Evolutionary conservation across 2,888 invertebrate genomes (phyloP), one percentile per base, ranked within the genome.

Genomic region (Pseudococcus longispinus): DNA sequence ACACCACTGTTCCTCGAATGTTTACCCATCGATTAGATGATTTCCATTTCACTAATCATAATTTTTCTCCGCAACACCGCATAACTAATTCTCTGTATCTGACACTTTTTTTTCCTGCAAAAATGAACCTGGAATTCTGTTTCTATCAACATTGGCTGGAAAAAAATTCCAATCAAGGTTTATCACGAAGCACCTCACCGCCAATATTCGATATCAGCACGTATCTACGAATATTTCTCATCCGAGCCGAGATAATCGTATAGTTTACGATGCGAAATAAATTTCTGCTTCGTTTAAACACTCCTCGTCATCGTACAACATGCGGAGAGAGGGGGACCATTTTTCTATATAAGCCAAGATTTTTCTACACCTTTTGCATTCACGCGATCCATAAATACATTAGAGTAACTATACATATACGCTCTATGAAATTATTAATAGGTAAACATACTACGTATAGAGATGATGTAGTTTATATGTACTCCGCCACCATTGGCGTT

Each of bases 361-460:
- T 46, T 46, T 15, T 51, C 4, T 51, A n/a, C n/a, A 13, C 13
- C 13, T 13, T 6, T 46, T 11, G 13, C 13, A 51, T 51, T 51
- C 51, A 51, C 18, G 51, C 51, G 51, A 51, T 51, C n/a, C n/a
- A n/a, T 51, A n/a, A 13, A 13, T 2, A 46, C 15, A 9, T 15
- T 46, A 11, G 15, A 15, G 13, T 46, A 11, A 37, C 44, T 13
- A 3, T n/a, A n/a, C n/a, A n/a, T 4, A n/a, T n/a, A 51, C 51
- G 9, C 46, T n/a, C n/a, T 46, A n/a, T 8, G n/a, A n/a, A n/a
- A n/a, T 51, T 51, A 74, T 74, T 74, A 74, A 74, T 74, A 74
- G 37, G 74, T 37, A 37, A 74, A 29, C 74, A 74, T 37, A 74
- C 5, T 60, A 60, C n/a, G 15, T 37, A 37, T 37, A 37, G 37